Evolutionary conservation across 2,888 invertebrate species (phyloP).

Genomic region (Aquatica leii): DNA sequence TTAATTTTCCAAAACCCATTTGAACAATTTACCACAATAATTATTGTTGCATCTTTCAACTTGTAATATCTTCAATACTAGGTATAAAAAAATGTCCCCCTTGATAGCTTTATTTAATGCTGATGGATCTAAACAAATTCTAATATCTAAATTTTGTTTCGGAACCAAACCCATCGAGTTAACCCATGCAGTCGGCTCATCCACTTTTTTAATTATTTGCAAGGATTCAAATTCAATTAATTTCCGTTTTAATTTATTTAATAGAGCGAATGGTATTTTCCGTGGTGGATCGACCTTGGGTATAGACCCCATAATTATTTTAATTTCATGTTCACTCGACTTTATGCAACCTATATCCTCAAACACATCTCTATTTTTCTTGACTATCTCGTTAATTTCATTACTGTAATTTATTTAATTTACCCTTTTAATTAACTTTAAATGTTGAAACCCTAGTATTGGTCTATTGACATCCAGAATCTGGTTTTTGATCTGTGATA

Average conservation of each 20-base stretch:
- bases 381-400: neutral
- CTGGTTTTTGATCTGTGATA: no score
- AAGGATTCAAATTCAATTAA: neutral
- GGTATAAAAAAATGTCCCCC: slow-evolving; percentile 20
- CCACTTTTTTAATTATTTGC: slow-evolving; percentile 13
- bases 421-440: slow-evolving; percentile 1
- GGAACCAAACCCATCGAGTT: slow-evolving; percentile 14
- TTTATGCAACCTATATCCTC: slow-evolving; percentile 11
- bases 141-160: slow-evolving; percentile 14
- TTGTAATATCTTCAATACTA: slow-evolving; percentile 1
- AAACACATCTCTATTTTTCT: slow-evolving; percentile 13
- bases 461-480: no score
- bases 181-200: slow-evolving; percentile 21
- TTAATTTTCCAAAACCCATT: slow-evolving; percentile 10
- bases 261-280: slow-evolving; percentile 13
- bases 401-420: neutral
- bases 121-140: slow-evolving; percentile 22
- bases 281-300: slow-evolving; percentile 1
- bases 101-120: slow-evolving; percentile 15
- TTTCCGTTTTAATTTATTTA: neutral
- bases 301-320: neutral
- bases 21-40: slow-evolving; percentile 4
- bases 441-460: neutral
- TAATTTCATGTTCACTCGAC: neutral
- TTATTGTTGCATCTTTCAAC: slow-evolving; percentile 5